phyloP scores from a whole-genome alignment of 2,797 vertebrate species.

The Benthosema pterotum region DNA sequence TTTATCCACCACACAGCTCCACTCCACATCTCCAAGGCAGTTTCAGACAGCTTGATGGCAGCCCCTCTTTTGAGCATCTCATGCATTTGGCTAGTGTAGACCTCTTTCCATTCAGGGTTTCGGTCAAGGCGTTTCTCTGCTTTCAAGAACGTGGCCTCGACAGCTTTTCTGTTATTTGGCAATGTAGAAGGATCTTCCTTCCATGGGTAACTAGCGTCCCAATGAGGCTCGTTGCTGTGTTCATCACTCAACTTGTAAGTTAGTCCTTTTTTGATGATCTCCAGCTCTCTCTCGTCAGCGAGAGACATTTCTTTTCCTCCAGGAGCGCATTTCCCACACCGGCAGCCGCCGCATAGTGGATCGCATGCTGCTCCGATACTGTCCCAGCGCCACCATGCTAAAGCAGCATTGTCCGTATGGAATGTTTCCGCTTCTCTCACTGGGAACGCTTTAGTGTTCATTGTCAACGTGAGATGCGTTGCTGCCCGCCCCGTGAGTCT shows the following conservation, averaged over 20 bases:
- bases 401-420: too few relatives aligned
- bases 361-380: conserved; percentile 13
- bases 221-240: too few relatives aligned
- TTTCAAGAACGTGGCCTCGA: conserved; percentile 17
- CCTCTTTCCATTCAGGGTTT: conserved; percentile 16
- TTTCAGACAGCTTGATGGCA: conserved; percentile 12
- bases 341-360: conserved; percentile 15
- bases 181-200: conserved; percentile 7
- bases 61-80: conserved; percentile 20
- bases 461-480: conserved; percentile 10
- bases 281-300: too few relatives aligned
- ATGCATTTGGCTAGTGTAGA: conserved; percentile 12
- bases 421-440: too few relatives aligned
- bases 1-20: conserved; percentile 12
- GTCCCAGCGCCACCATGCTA: too few relatives aligned
- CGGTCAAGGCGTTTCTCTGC: conserved; percentile 11
- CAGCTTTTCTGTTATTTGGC: conserved; percentile 11
- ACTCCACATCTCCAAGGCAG: not conserved
- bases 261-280: too few relatives aligned
- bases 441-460: conserved; percentile 14
- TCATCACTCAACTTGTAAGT: too few relatives aligned
- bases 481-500: too few relatives aligned
- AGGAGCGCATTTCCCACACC: too few relatives aligned
- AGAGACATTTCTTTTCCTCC: conserved; percentile 10
- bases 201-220: too few relatives aligned